A percentile compares a stretch with the other conserved stretches of the same genome.
These are phyloP conservation scores for Pogonomyrmex barbatus DNA, from an alignment of 1,140 invertebrate species.

Conservation along the genomic window DNA sequence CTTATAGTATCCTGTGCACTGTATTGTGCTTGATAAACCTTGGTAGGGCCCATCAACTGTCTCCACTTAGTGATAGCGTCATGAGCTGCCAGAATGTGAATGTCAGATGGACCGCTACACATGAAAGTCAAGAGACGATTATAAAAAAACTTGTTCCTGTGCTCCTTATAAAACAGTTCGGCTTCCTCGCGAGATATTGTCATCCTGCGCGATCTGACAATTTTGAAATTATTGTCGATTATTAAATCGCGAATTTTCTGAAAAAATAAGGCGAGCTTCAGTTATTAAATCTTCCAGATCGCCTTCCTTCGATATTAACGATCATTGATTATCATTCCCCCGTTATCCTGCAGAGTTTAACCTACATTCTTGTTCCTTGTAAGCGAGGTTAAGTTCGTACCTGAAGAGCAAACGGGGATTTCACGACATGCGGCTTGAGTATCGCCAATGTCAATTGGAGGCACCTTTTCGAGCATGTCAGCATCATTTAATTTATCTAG, in stretches of 20 bases:
- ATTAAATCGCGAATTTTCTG: slow-evolving; percentile 90
- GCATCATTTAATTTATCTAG: slow-evolving; percentile 27
- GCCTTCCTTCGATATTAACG: not conserved
- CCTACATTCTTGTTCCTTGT: not conserved
- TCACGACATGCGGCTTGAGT: slow-evolving; percentile 91
- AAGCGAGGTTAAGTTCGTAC: slow-evolving; percentile 75
- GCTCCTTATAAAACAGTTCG: slow-evolving; percentile 93
- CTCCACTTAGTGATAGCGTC: slow-evolving; percentile 94
- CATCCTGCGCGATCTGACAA: slow-evolving; percentile 90
- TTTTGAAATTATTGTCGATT: slow-evolving; percentile 90
- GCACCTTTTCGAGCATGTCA: slow-evolving; percentile 77
- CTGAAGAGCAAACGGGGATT: slow-evolving; percentile 89
- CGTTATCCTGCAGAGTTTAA: not conserved
- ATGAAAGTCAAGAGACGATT: slow-evolving; percentile 95
- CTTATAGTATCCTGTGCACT: slow-evolving; percentile 92
- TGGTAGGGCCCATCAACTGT: slow-evolving; percentile 94
- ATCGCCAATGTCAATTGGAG: slow-evolving; percentile 90
- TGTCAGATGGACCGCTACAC: slow-evolving; percentile 93
- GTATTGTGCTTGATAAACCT: slow-evolving; percentile 93
- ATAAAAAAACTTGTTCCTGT: slow-evolving; percentile 95
- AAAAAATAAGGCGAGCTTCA: slow-evolving; percentile 69
- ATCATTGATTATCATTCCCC: not conserved
- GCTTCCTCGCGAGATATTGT: slow-evolving; percentile 89
- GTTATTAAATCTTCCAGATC: not conserved
- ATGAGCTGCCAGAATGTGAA: slow-evolving; percentile 91